These are phyloP conservation scores for Nasonia vitripennis DNA, from an alignment of 1,140 invertebrate species.

Conservation along the genomic window DNA sequence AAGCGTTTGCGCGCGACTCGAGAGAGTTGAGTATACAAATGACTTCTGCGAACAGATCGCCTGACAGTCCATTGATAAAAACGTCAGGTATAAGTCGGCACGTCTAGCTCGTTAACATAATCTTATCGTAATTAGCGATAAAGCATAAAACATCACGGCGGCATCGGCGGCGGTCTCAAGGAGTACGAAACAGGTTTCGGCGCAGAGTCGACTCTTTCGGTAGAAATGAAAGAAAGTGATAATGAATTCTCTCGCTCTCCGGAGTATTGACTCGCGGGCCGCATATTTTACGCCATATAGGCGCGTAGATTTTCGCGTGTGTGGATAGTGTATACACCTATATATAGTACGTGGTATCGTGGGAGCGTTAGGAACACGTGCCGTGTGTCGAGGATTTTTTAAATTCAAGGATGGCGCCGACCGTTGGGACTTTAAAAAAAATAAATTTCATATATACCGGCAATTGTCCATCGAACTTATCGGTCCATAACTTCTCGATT, in stretches of 20 bases:
- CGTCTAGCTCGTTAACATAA: conserved; percentile 30
- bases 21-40: background rate
- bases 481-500: background rate
- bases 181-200: background rate
- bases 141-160: background rate
- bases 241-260: conserved; percentile 30
- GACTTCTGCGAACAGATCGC: background rate
- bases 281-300: conserved; percentile 14
- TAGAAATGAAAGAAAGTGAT: conserved; percentile 43
- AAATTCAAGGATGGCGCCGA: conserved; percentile 38
- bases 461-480: background rate
- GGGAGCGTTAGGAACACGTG: conserved; percentile 3
- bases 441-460: background rate
- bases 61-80: conserved; percentile 15
- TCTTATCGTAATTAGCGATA: conserved; percentile 42
- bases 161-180: background rate
- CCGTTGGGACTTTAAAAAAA: conserved; percentile 7
- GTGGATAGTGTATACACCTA: too few relatives aligned
- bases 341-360: conserved; percentile 1
- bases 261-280: background rate
- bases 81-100: background rate
- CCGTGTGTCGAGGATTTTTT: conserved; percentile 7
- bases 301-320: background rate
- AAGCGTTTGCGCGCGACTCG: background rate
- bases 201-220: conserved; percentile 4